Percentiles rank a stretch among this genome's conserved stretches.
Evolutionary conservation across 1,140 invertebrate genomes (phyloP).

Genomic region (Lerema accius): DNA sequence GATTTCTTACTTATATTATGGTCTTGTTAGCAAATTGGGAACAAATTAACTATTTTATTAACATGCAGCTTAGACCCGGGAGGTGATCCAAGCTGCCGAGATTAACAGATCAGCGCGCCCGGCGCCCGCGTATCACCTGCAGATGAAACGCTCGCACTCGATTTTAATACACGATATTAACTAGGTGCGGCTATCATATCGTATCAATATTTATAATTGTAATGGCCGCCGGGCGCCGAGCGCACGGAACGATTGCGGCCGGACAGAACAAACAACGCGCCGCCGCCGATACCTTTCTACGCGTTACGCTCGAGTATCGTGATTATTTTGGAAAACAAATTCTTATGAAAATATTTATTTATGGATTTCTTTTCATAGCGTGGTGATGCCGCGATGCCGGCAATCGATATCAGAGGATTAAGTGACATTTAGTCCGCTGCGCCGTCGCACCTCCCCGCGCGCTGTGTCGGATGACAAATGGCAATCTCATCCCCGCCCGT

Average conservation of each 20-base stretch:
- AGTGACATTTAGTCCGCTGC: background rate
- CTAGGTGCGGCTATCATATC: conserved; percentile 1
- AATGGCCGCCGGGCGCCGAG: conserved; percentile 5
- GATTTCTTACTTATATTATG: too few relatives aligned
- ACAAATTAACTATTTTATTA: too few relatives aligned
- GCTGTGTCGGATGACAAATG: too few relatives aligned
- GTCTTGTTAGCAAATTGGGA: too few relatives aligned
- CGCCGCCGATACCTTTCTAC: background rate
- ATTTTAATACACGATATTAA: conserved; percentile 9
- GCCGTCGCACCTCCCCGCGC: too few relatives aligned
- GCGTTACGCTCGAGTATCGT: conserved; percentile 11
- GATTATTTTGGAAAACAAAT: conserved; percentile 3
- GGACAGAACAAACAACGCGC: conserved; percentile 21
- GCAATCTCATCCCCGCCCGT: too few relatives aligned
- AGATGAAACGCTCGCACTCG: background rate
- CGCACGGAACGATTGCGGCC: conserved; percentile 6
- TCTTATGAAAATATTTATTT: conserved; percentile 6
- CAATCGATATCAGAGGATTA: background rate
- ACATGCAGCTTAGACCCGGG: too few relatives aligned
- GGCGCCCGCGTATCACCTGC: too few relatives aligned
- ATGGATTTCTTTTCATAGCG: background rate
- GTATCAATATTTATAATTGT: conserved; percentile 22
- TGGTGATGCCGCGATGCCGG: too few relatives aligned
- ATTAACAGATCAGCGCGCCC: too few relatives aligned
- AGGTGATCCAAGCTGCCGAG: too few relatives aligned